phyloP scores from a whole-genome alignment of 2,113 vertebrate genomes.

The Astatoreochromis straeleni region DNA sequence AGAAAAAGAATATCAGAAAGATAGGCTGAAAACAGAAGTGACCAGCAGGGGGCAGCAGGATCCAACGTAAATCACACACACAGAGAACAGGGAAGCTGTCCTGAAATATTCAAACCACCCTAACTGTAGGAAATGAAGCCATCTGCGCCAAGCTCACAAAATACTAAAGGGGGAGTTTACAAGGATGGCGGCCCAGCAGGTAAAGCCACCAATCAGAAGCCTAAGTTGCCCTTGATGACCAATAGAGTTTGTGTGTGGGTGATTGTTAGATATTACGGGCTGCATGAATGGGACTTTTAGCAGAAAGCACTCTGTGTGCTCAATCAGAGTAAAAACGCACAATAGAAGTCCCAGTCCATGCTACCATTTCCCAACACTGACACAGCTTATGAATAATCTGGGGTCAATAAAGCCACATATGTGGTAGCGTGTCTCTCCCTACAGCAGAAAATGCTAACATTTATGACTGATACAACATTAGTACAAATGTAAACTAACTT shows the following conservation, averaged over 20 bases:
- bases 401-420: background rate
- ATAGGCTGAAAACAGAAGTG: background rate
- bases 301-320: background rate
- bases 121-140: background rate
- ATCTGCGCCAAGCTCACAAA: background rate
- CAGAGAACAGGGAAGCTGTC: background rate
- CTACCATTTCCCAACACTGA: background rate
- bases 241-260: background rate
- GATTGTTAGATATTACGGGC: background rate
- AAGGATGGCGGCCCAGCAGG: background rate
- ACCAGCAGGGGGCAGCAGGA: slow-evolving; percentile 40
- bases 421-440: background rate
- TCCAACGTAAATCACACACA: background rate
- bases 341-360: background rate
- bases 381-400: background rate
- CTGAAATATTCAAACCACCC: background rate
- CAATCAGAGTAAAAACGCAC: background rate
- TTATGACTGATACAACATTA: background rate
- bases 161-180: background rate
- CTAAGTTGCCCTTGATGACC: background rate
- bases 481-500: background rate
- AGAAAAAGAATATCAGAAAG: background rate
- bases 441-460: background rate
- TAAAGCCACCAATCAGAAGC: background rate
- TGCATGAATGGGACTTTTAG: background rate